A percentile compares a stretch with the other conserved stretches of the same genome.
These are phyloP conservation scores for Druceiella hillmani DNA, from an alignment of 2,888 invertebrate genomes.

Conservation along the genomic window DNA sequence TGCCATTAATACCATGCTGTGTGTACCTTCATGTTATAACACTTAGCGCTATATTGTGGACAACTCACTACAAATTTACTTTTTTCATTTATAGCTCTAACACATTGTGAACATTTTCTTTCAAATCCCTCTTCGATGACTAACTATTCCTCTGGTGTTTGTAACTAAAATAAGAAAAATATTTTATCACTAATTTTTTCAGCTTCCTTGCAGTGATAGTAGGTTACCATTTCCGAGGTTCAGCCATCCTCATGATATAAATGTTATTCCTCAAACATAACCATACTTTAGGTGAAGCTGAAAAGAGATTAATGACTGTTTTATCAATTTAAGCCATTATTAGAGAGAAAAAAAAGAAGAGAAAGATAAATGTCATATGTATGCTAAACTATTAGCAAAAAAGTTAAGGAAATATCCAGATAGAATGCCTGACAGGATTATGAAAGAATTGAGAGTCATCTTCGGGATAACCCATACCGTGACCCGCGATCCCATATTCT, in stretches of 20 bases:
- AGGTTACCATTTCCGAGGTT: neutral
- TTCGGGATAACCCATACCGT: conserved; percentile 4
- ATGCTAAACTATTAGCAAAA: conserved; percentile 7
- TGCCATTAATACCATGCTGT: neutral
- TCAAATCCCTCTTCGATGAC: conserved; percentile 1
- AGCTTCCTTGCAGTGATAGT: neutral
- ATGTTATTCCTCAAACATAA: neutral
- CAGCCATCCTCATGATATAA: neutral
- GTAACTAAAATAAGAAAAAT: neutral
- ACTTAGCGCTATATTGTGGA: neutral
- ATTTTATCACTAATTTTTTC: neutral
- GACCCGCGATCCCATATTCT: neutral
- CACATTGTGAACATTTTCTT: neutral
- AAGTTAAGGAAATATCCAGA: conserved; percentile 7
- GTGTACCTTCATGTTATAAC: neutral
- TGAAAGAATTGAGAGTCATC: conserved; percentile 5
- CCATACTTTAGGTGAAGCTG: neutral
- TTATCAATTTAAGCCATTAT: neutral
- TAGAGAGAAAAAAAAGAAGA: conserved; percentile 10
- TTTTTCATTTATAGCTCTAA: conserved; percentile 1
- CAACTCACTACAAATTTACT: neutral
- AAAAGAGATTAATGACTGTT: neutral
- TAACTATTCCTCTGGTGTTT: conserved; percentile 1
- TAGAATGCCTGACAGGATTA: conserved; percentile 1
- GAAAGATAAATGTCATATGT: conserved; percentile 5